Evolutionary conservation across 1,140 invertebrate species (phyloP), one percentile per base, ranked within the genome.

Genomic region (Halictus rubicundus): DNA sequence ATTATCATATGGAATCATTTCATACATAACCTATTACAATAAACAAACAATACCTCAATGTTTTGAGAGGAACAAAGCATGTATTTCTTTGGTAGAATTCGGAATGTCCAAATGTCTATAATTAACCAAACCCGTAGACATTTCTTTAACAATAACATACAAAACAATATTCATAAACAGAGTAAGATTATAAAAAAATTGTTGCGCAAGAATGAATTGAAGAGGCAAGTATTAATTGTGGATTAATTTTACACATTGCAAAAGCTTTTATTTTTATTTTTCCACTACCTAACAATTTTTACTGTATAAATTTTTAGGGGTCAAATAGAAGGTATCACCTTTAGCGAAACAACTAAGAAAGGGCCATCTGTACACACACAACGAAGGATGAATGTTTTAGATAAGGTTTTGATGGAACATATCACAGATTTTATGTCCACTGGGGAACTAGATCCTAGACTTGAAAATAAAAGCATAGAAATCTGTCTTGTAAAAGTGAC

Each of bases 401-500:
- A 97, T 89, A 96, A 96, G 91, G 78, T 97, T n/a, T 97, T 97
- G 84, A 97, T 97, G 96, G 94, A 95, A 86, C 92, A 96, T 64
- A 95, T 97, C 23, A 96, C 96, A 1, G 96, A 97, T 85, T 89
- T 96, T 14, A 94, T 97, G 94, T 94, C 96, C 4, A 95, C 95
- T 7, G 96, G 95, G 2, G 94, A 95, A 82, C 91, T 95, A 25
- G 92, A 94, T 8, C 88, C 94, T 37, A 87, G 94, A 52, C 88
- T 97, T 77, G 57, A 94, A n/a, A 95, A 95, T 7, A 92, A 92
- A 82, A 94, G 94, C 12, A 94, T 97, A 78, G 95, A 97, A 93
- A 95, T 97, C 79, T 94, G 95, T 37, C 87, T 95, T 91, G 95
- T 97, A 0, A 94, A 94, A 87, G 91, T 97, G 19, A 91, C 94